Conservation (phyloP, 2,113 vertebrate species). For the Manacus vitellinus region DNA sequence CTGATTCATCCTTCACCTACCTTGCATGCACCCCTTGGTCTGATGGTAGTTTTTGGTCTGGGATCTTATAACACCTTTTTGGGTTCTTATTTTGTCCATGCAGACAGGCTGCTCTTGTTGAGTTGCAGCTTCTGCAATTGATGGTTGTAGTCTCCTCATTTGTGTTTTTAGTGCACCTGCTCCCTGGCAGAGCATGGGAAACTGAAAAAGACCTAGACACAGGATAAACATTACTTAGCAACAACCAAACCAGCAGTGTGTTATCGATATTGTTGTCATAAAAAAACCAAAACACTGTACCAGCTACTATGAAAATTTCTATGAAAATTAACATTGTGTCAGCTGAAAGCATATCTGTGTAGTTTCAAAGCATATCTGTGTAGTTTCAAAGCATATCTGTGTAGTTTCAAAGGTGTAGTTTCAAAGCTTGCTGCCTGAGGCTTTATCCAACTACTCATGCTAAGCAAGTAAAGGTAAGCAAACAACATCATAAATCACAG, state of each 20-base stretch:
- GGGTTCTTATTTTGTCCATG: neutral
- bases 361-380: neutral
- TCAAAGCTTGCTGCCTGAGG: neutral
- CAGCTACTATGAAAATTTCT: neutral
- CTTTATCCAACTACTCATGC: neutral
- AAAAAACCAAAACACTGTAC: neutral
- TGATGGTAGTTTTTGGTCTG: neutral
- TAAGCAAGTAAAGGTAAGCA: neutral
- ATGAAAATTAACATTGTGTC: neutral
- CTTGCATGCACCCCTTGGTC: neutral
- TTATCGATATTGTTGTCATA: neutral
- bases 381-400: neutral
- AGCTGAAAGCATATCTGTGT: neutral
- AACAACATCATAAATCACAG: neutral
- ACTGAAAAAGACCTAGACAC: neutral
- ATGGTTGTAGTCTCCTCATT: neutral
- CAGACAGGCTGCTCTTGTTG: neutral
- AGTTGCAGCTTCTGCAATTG: neutral
- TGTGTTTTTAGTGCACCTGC: neutral
- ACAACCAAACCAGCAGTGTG: neutral
- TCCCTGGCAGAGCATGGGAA: neutral
- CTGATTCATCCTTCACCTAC: neutral
- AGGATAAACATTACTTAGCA: neutral
- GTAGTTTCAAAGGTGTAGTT: neutral
- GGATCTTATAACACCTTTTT: neutral